Conservation (phyloP, 2,113 vertebrate genomes). For the Sitta europaea region DNA sequence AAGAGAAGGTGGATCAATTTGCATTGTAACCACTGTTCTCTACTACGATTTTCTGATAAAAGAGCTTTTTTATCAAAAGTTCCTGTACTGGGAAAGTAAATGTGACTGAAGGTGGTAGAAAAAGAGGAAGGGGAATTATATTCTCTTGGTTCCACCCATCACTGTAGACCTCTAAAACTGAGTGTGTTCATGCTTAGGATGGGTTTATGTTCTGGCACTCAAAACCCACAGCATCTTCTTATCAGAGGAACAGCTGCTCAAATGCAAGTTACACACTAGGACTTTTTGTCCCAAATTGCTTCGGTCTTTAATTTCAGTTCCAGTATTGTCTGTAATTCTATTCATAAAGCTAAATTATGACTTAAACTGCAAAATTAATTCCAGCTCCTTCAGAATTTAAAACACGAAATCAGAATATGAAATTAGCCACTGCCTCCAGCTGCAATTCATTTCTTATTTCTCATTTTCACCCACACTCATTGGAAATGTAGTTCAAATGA, state of each 20-base stretch:
- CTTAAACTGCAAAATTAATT: background rate
- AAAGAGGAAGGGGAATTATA: background rate
- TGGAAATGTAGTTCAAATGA: background rate
- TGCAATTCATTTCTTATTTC: conserved; percentile 7
- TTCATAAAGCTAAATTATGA: background rate
- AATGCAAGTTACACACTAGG: background rate
- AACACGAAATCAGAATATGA: background rate
- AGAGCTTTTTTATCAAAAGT: background rate
- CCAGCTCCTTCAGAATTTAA: background rate
- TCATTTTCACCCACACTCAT: background rate
- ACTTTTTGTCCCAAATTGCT: background rate
- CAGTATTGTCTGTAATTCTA: background rate
- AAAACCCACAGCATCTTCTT: background rate
- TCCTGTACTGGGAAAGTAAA: background rate
- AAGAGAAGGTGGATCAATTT: background rate
- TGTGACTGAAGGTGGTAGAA: background rate
- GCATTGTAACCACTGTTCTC: background rate
- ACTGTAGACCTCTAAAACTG: background rate
- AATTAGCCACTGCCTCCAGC: background rate
- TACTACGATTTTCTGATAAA: background rate
- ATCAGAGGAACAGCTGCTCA: background rate
- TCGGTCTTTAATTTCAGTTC: background rate
- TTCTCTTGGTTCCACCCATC: background rate
- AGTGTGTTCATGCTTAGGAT: background rate
- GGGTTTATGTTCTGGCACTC: background rate